phyloP scores from a whole-genome alignment of 1,140 invertebrate species.

The Calephelis virginiensis region DNA sequence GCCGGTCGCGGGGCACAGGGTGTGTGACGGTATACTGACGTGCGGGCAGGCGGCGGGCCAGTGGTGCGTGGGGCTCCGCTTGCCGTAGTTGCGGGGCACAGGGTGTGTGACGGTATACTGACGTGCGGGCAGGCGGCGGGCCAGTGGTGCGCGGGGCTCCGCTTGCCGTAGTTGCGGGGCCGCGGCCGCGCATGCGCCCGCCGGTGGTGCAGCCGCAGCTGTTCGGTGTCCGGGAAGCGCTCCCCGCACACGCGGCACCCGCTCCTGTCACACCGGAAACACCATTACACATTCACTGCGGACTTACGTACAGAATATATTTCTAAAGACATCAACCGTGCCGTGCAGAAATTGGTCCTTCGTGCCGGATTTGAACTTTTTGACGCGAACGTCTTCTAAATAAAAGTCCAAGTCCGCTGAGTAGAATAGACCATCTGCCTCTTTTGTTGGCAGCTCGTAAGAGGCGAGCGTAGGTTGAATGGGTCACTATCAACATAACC shows the following conservation, averaged over 20 bases:
- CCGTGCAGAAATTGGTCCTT: too few species aligned
- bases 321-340: too few species aligned
- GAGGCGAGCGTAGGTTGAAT: too few species aligned
- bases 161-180: conserved; percentile 49
- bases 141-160: conserved; percentile 35
- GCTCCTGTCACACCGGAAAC: conserved; percentile 31
- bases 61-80: conserved; percentile 29
- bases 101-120: conserved; percentile 16
- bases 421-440: too few species aligned
- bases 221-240: conserved; percentile 42
- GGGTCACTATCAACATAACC: too few species aligned
- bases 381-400: too few species aligned
- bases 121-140: conserved; percentile 50
- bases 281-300: too few species aligned
- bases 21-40: conserved; percentile 30
- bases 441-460: too few species aligned
- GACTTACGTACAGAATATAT: too few species aligned
- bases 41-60: conserved; percentile 51
- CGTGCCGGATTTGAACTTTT: too few species aligned
- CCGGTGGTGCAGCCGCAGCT: conserved; percentile 47
- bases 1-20: conserved; percentile 37
- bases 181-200: conserved; percentile 43
- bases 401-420: too few species aligned
- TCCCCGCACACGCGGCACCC: conserved; percentile 56
- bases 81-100: conserved; percentile 45